A percentile compares a stretch with the other conserved stretches of the same genome.
Conservation (phyloP, 2,888 invertebrate genomes). For the Agelastica alni region DNA sequence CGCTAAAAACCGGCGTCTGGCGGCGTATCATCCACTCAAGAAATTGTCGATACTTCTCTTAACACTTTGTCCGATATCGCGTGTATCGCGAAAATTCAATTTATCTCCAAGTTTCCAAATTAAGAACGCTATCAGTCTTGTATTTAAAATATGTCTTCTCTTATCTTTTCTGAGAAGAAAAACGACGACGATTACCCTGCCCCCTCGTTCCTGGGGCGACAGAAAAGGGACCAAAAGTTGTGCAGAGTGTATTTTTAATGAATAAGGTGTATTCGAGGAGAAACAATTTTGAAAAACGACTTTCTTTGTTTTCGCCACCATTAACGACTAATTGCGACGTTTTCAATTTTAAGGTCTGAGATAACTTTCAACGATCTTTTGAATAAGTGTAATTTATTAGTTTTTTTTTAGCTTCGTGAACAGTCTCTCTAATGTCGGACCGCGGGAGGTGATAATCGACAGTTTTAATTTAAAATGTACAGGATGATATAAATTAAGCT, state of each 20-base stretch:
- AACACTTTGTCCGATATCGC: conserved; percentile 17
- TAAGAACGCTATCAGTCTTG: conserved; percentile 53
- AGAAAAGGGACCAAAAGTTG: conserved; percentile 32
- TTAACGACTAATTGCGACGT: conserved; percentile 57
- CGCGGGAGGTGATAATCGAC: conserved; percentile 20
- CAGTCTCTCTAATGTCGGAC: conserved; percentile 29
- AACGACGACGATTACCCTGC: conserved; percentile 34
- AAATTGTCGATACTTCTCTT: conserved; percentile 1
- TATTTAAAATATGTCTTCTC: conserved; percentile 51
- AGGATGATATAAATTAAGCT: too few relatives aligned
- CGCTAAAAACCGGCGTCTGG: conserved; percentile 1
- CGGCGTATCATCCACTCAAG: conserved; percentile 6
- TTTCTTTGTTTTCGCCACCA: conserved; percentile 56
- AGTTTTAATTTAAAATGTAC: background rate
- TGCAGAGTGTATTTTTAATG: conserved; percentile 45
- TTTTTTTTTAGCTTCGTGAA: conserved; percentile 41
- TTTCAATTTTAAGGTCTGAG: conserved; percentile 54
- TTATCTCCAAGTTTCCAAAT: conserved; percentile 53
- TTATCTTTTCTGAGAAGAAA: conserved; percentile 35
- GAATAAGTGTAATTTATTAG: conserved; percentile 50
- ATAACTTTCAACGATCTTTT: conserved; percentile 56
- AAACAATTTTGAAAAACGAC: conserved; percentile 59
- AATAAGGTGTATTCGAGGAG: conserved; percentile 53
- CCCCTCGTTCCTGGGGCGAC: conserved; percentile 15
- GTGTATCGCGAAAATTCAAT: conserved; percentile 48